These are phyloP conservation scores for Campoletis sonorensis DNA, from an alignment of 1,140 invertebrate genomes.

Conservation along the genomic window DNA sequence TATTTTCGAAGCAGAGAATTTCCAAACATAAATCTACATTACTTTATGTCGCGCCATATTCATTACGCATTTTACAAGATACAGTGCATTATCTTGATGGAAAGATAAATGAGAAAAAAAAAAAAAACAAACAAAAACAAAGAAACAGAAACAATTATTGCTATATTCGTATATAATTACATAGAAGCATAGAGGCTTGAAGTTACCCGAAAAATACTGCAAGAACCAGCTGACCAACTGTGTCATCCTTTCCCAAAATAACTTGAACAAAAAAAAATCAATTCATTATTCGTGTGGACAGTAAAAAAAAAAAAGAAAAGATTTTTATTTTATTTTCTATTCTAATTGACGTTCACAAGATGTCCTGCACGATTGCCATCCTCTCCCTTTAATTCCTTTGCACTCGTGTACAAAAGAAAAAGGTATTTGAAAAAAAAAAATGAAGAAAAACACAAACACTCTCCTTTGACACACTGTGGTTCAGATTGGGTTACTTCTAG, in stretches of 20 bases:
- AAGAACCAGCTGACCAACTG: slow-evolving; percentile 55
- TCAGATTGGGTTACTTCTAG: slow-evolving; percentile 75
- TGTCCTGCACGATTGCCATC: no score
- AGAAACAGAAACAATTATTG: slow-evolving; percentile 19
- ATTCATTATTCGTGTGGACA: background rate
- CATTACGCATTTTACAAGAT: background rate
- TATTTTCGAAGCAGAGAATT: background rate
- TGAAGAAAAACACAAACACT: slow-evolving; percentile 13
- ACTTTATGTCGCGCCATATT: slow-evolving; percentile 19
- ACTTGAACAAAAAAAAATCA: background rate
- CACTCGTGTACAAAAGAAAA: background rate
- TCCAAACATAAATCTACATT: background rate
- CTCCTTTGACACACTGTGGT: slow-evolving; percentile 59
- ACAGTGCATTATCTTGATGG: background rate
- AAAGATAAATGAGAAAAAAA: background rate
- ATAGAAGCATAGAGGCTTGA: slow-evolving; percentile 45
- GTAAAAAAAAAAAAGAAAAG: no score
- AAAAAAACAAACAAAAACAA: background rate
- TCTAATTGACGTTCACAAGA: no score
- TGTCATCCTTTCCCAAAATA: slow-evolving; percentile 37
- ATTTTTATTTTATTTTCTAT: no score
- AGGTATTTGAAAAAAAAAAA: background rate
- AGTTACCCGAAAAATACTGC: slow-evolving; percentile 47
- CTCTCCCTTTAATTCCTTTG: no score
- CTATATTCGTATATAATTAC: background rate